Conservation (phyloP, 1,140 invertebrate species). For the Oncopeltus fasciatus region DNA sequence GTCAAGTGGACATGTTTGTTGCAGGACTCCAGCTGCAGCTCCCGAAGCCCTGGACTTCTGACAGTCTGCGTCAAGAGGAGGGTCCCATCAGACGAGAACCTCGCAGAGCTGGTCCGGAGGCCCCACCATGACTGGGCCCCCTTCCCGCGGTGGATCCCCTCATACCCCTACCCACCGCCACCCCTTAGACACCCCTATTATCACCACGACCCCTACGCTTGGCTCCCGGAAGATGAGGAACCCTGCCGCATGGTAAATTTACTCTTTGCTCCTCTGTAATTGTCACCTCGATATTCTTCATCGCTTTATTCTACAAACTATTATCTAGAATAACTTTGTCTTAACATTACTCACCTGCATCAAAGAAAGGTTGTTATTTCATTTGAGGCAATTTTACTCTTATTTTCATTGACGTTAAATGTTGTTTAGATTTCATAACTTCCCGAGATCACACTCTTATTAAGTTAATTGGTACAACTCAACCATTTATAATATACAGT, state of each 20-base stretch:
- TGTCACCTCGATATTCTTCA: too few species aligned
- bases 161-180: constrained; percentile 20
- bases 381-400: too few species aligned
- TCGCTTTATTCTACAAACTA: too few species aligned
- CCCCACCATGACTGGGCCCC: constrained; percentile 47
- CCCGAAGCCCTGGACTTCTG: constrained; percentile 52
- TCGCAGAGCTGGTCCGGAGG: constrained; percentile 40
- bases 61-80: constrained; percentile 70
- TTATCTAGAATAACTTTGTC: too few species aligned
- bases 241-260: constrained; percentile 47
- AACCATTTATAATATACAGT: too few species aligned
- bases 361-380: too few species aligned
- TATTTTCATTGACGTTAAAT: too few species aligned
- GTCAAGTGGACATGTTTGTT: background rate
- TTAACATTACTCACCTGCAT: too few species aligned
- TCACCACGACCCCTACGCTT: constrained; percentile 59
- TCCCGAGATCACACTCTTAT: too few species aligned
- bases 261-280: too few species aligned
- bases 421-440: too few species aligned
- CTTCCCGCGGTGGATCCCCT: constrained; percentile 45
- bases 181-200: constrained; percentile 51
- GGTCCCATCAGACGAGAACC: constrained; percentile 72
- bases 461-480: too few species aligned
- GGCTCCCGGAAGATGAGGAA: constrained; percentile 60
- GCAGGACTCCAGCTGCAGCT: constrained; percentile 34